phyloP scores from a whole-genome alignment of 2,113 vertebrate genomes.

The Acrocephalus arundinaceus region DNA sequence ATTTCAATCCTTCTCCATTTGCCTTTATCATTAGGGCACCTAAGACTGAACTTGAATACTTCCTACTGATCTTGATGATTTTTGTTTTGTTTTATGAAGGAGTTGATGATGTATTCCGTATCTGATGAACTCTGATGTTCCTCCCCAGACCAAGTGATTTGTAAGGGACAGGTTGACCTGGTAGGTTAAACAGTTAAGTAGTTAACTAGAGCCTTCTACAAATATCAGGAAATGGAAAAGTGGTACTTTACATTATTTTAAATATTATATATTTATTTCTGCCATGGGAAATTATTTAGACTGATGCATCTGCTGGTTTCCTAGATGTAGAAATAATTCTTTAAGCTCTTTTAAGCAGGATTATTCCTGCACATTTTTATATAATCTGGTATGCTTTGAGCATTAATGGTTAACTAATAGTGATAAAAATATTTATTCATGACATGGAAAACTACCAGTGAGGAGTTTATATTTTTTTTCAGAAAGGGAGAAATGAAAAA shows the following conservation, averaged over 20 bases:
- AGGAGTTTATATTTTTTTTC: not conserved
- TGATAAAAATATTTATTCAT: not conserved
- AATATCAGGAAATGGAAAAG: not conserved
- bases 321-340: not conserved
- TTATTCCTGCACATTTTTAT: not conserved
- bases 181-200: not conserved
- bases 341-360: constrained; percentile 10
- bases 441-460: not conserved
- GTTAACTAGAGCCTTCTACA: not conserved
- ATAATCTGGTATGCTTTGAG: not conserved
- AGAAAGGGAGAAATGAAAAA: not conserved
- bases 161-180: not conserved
- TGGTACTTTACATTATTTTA: not conserved
- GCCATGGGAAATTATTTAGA: not conserved
- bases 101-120: not conserved
- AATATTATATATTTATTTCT: not conserved
- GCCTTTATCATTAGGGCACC: not conserved
- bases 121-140: not conserved
- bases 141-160: not conserved
- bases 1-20: not conserved
- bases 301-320: not conserved
- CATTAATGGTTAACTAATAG: not conserved
- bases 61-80: not conserved
- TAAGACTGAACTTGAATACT: not conserved
- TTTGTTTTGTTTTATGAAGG: not conserved